These are phyloP conservation scores for Argynnis bischoffii DNA, from an alignment of 2,888 invertebrate species.

Conservation along the genomic window DNA sequence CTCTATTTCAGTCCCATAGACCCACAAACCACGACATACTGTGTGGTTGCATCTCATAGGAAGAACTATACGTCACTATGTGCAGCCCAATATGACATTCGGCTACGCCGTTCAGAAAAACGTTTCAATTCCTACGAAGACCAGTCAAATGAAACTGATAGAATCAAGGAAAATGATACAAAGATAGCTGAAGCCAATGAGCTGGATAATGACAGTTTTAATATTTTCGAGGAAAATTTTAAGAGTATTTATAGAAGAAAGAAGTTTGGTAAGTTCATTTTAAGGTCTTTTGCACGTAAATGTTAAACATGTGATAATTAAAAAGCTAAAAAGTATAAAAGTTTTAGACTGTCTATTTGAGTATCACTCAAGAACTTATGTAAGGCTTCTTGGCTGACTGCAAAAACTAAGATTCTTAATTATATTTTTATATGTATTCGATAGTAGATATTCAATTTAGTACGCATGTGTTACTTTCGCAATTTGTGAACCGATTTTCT, in stretches of 20 bases:
- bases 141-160: constrained; percentile 42
- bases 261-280: constrained; percentile 64
- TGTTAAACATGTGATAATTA: too few relatives aligned
- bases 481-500: too few relatives aligned
- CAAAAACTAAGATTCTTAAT: too few relatives aligned
- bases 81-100: constrained; percentile 67
- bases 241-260: constrained; percentile 62
- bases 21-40: constrained; percentile 72
- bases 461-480: too few relatives aligned
- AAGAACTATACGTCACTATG: constrained; percentile 74
- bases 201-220: constrained; percentile 54
- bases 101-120: constrained; percentile 54
- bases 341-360: too few relatives aligned
- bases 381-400: too few relatives aligned
- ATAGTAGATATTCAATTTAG: too few relatives aligned
- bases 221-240: constrained; percentile 60
- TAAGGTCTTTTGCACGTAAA: too few relatives aligned
- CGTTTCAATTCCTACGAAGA: constrained; percentile 47
- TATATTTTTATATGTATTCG: too few relatives aligned
- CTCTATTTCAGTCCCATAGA: constrained; percentile 68
- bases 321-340: too few relatives aligned
- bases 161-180: constrained; percentile 35
- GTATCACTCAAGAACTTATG: too few relatives aligned
- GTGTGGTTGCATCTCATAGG: constrained; percentile 69
- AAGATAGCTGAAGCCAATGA: constrained; percentile 53